phyloP scores from a whole-genome alignment of 1,140 invertebrate genomes.

The Macrostomum lignano region DNA sequence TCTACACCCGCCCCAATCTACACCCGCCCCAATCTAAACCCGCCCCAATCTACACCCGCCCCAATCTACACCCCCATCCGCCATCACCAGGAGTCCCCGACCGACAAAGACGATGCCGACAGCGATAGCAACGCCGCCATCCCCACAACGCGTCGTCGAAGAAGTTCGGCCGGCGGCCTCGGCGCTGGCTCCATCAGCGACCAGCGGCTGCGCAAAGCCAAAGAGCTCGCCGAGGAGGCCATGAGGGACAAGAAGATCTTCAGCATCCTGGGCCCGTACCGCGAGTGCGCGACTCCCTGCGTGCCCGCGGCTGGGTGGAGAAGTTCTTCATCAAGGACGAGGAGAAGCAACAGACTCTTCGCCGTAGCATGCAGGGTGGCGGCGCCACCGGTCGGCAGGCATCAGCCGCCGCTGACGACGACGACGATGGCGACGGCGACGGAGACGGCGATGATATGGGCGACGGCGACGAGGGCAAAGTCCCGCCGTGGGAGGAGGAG shows the following conservation, averaged over 20 bases:
- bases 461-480: slow-evolving; percentile 14
- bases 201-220: too few species aligned
- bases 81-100: too few species aligned
- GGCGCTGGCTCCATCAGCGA: too few species aligned
- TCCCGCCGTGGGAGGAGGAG: slow-evolving; percentile 27
- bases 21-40: too few species aligned
- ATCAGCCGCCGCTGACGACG: neutral
- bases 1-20: too few species aligned
- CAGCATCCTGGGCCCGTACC: slow-evolving; percentile 30
- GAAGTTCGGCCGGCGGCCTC: too few species aligned
- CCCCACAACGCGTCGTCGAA: too few species aligned
- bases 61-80: too few species aligned
- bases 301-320: slow-evolving; percentile 31
- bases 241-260: slow-evolving; percentile 31
- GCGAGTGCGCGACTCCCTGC: slow-evolving; percentile 27
- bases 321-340: slow-evolving; percentile 20
- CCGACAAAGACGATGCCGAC: too few species aligned
- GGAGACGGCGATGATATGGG: slow-evolving; percentile 3
- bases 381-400: neutral
- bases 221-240: too few species aligned
- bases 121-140: too few species aligned
- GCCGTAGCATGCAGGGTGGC: neutral
- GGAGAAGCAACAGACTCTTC: neutral
- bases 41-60: too few species aligned
- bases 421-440: neutral